Base-by-base conservation (phyloP, 92 coral and sea anemone genomes). In the Epizoanthus stellaris region DNA sequence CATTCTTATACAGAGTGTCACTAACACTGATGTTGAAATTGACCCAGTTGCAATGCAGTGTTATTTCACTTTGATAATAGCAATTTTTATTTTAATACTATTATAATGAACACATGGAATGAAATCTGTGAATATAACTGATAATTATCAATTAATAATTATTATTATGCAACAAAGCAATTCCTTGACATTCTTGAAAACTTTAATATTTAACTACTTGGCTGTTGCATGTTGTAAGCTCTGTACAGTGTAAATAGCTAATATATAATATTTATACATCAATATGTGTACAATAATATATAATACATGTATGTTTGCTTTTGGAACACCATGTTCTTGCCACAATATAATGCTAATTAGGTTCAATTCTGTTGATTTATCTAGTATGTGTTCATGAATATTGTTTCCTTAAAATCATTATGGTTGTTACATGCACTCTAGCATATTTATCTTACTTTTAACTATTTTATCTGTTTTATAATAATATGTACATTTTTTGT, bases 251-350 rank as follows among this genome's bases (percentile, higher is more conserved):
- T 74, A 47, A 15, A 73, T 47, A 52, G 16, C 43, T 74, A 54
- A 52, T 47, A 58, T 70, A 84, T 14, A 34, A 4, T 4, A 67
- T 77, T 23, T 62, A 38, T 52, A 9, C 14, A 52, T 52, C 12
- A 39, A 39, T 52, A 68, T 20, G 36, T 63, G 11, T 60, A 21
- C 23, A 54, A 59, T 77, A 23, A 38, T 34, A 68, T 23, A 20
- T 30, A 36, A 1, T 25, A 67, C 12, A 38, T 25, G 14, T 25
- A 67, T 67, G 73, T 67, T 67, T 38, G 73, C 39, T 19, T 36
- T 12, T 67, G 73, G 73, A 68, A 68, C 73, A 68, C 11, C 73
- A 68, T 25, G 70, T 1, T 17, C 14, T 64, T 64, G 69, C 36
- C 13, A 9, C 3, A 12, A 52, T 2, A 52, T 3, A 52, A 52